Evolutionary conservation across 2,113 vertebrate genomes (phyloP), one percentile per base, ranked within the genome.

Genomic region (Bucco capensis): DNA sequence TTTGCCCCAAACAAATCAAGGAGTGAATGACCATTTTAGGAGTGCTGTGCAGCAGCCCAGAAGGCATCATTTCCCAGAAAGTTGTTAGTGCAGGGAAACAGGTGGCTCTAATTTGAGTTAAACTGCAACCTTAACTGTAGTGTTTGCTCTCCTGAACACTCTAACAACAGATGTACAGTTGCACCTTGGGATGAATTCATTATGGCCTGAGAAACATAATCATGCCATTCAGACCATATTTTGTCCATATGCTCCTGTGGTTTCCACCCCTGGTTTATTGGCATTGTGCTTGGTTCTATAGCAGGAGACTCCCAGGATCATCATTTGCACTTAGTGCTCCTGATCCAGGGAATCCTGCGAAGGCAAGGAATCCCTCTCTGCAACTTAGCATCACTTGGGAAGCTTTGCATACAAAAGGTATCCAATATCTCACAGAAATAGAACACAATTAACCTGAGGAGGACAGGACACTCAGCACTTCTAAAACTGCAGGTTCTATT

Each of bases 171-270:
- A 97, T 97, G 96, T 96, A 96, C 90, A 92, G 80, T 94, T 95
- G 96, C 84, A 96, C 94, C 96, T 97, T 96, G 96, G 96, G 96
- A 96, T 94, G 88, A 94, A 97, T 96, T 96, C 95, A 96, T 96
- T 96, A 96, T 90, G 93, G 92, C 90, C 95, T 70, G 92, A 96
- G 92, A 92, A 96, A 94, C 94, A 96, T 92, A 96, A 90, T 96
- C 92, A 96, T 93, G 94, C 93, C 95, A 97, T 96, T 95, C 94
- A 94, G 95, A 94, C 95, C 96, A 96, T 95, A 96, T 96, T 96
- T 95, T 95, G 92, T 93, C 96, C 96, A 97, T 96, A 96, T 97
- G 96, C 93, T 97, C 94, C 77, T 96, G 94, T 93, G 96, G 93
- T 96, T 97, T 96, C 88, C 90, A 96, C 88, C 91, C 89, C 93